Evolutionary conservation across 2,113 vertebrate species (phyloP), one percentile per base, ranked within the genome.

Genomic region (Eubucco bourcierii): DNA sequence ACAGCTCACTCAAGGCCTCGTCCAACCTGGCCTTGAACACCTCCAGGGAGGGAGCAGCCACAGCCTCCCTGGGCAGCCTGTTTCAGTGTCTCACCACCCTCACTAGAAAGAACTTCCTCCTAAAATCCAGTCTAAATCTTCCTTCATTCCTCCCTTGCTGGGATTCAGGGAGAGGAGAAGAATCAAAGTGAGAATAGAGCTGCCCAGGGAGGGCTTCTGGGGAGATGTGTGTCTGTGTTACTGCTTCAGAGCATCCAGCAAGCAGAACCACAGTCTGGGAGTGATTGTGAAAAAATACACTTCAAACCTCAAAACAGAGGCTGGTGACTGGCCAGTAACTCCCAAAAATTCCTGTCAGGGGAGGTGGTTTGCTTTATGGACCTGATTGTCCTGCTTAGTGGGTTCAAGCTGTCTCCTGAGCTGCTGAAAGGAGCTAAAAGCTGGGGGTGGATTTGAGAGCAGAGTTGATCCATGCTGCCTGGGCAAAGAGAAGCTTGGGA

Each of bases 341-440:
- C 41, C 6, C 7, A 1, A 71, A 87, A 59, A 92, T 94, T 95
- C 90, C 91, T 92, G 47, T 81, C 66, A 76, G 64, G 75, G 91
- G 87, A 89, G 81, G 76, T 91, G 79, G 71, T 88, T 68, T 33
- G 12, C 33, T 82, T 95, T 87, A 33, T 5, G 2, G 47, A 59
- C 18, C 21, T 10, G 8, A 58, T 79, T 77, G 24, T 68, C 33
- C 17, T 5, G 2, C 8, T 10, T 47, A 41, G 33, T 90, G 81
- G 68, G 37, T 77, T 91, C 67, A 47, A 72, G 59, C 70, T 94
- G 87, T 24, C 39, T 73, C 39, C 5, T 37, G 41, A 87, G 63
- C 75, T 5, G 6, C 65, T 70, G 70, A 68, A 63, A 76, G 59
- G 53, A 72, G 31, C 53, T 90, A n/a, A 78, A 92, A 92, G 34